Evolutionary conservation across 2,888 invertebrate species (phyloP), one percentile per base, ranked within the genome.

Genomic region (Hypomecis atomaria): DNA sequence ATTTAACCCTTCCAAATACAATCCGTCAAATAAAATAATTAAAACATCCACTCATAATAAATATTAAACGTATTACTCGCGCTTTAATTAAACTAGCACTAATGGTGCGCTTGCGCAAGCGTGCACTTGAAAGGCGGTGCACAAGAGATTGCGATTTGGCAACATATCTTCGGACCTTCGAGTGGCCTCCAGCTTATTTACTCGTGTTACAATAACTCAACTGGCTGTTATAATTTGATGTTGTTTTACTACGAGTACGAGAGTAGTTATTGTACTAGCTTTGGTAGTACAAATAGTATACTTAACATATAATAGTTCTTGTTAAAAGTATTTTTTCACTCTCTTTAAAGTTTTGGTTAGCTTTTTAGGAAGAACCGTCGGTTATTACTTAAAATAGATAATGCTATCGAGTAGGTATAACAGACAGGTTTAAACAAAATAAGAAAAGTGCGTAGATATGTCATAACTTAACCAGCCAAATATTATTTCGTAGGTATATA

Each of bases 81-180:
- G 43, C 40, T 54, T 40, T 42, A 53, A 48, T 53, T 43, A 47
- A 48, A 67, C 38, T 72, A 71, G 68, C 62, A 67, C 45, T 11
- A 54, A 54, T 43, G 3, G 33, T 42, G 10, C 10, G 36, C n/a
- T 78, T 78, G 71, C 66, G 75, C 70, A 77, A 79, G 60, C 58
- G 43, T 72, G 72, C 71, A 69, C 71, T 78, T 76, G 76, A 70
- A 75, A 77, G 71, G 71, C 62, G 73, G 60, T 71, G 74, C 76
- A 86, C 81, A 81, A 73, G 86, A 82, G 82, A 83, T 82, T 73
- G 78, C 63, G 64, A 74, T 83, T 82, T 82, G 65, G 83, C 81
- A 84, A 87, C 73, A 72, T 78, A 78, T 85, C 85, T 79, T 74
- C 75, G 72, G 84, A 84, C 77, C 78, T 81, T 78, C 78, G 65